These are phyloP conservation scores for Embiotoca jacksoni DNA, from an alignment of 2,113 vertebrate species.

Conservation along the genomic window DNA sequence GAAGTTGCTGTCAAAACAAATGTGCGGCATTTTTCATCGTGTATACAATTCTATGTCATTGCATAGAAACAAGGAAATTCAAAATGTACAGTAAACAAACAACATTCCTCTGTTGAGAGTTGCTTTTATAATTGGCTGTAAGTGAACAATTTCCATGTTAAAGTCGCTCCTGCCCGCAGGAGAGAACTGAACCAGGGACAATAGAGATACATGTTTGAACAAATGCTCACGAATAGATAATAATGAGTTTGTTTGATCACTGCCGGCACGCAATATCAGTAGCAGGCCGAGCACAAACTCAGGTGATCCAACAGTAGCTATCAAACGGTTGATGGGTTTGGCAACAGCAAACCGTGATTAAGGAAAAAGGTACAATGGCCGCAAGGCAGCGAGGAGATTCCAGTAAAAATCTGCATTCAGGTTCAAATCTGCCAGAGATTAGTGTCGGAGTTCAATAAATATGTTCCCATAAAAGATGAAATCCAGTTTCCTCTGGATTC, in stretches of 20 bases:
- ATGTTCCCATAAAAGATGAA: too few species aligned
- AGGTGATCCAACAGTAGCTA: not conserved
- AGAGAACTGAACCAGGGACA: not conserved
- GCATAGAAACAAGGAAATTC: too few species aligned
- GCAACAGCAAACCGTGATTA: not conserved
- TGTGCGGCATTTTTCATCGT: too few species aligned
- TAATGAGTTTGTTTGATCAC: not conserved
- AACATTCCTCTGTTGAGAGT: not conserved
- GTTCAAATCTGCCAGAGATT: not conserved
- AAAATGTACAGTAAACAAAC: too few species aligned
- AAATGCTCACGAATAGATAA: not conserved
- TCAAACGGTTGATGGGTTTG: constrained; percentile 19
- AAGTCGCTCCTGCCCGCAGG: constrained; percentile 1
- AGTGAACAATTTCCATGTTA: not conserved
- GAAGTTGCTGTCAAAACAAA: too few species aligned
- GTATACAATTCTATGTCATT: too few species aligned
- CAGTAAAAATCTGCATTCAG: not conserved
- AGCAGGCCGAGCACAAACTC: not conserved
- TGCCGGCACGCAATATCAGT: not conserved
- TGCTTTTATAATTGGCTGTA: not conserved
- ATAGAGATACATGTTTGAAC: constrained; percentile 20
- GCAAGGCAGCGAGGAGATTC: not conserved
- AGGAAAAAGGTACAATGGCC: not conserved
- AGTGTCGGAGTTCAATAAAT: too few species aligned
- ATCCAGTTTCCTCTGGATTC: too few species aligned